These are phyloP conservation scores for Cranoglanis bouderius DNA, from an alignment of 2,113 vertebrate genomes.

Conservation along the genomic window DNA sequence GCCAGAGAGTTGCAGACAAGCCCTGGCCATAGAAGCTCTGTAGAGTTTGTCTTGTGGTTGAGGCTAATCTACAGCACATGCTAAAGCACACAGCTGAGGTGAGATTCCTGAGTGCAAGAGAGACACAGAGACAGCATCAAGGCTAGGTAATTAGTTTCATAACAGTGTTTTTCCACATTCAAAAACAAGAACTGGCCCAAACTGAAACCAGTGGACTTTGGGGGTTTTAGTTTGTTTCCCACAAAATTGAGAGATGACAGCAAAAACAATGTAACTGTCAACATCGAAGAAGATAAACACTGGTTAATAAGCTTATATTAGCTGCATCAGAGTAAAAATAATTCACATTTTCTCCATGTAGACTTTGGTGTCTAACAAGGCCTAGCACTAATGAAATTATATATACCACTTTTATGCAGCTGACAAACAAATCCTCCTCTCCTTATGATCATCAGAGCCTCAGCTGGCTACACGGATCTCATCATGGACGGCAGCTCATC, in stretches of 20 bases:
- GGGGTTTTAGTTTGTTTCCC: background rate
- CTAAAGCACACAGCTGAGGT: background rate
- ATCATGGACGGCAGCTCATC: background rate
- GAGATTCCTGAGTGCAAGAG: background rate
- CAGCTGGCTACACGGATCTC: background rate
- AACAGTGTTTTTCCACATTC: background rate
- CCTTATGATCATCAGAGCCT: background rate
- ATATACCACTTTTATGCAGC: background rate
- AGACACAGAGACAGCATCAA: constrained; percentile 10
- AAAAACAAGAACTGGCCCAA: background rate
- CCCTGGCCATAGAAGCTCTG: constrained; percentile 23
- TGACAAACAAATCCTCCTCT: background rate
- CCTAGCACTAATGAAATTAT: background rate
- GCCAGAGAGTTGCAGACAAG: constrained; percentile 62
- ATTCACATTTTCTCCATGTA: background rate
- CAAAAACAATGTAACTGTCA: background rate
- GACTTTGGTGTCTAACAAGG: background rate
- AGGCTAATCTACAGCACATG: constrained; percentile 11
- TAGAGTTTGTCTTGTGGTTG: constrained; percentile 15
- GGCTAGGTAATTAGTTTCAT: background rate
- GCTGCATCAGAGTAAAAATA: background rate
- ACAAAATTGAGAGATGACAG: background rate
- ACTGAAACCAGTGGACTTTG: background rate
- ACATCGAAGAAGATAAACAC: background rate
- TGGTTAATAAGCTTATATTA: background rate